Conservation (phyloP, 1,140 invertebrate genomes). For the Zaprionus taronus region DNA sequence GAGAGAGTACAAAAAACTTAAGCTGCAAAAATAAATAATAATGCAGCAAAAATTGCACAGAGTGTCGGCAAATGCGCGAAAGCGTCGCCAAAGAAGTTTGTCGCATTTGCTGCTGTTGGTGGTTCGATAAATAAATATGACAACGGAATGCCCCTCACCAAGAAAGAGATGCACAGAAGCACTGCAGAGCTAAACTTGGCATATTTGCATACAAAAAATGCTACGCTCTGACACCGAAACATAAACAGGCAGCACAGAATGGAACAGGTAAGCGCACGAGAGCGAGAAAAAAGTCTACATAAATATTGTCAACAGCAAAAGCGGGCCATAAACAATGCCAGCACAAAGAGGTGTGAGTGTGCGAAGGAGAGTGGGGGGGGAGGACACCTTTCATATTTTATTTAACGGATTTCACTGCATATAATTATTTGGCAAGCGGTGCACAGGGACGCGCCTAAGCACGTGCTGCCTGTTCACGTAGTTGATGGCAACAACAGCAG, state of each 20-base stretch:
- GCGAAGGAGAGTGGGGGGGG: not conserved
- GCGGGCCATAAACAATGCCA: slow-evolving; percentile 46
- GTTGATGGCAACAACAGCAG: slow-evolving; percentile 3
- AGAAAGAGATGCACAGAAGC: not conserved
- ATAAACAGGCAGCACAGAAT: slow-evolving; percentile 58
- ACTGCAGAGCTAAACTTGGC: slow-evolving; percentile 71
- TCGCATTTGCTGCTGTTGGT: slow-evolving; percentile 50
- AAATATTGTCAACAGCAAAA: slow-evolving; percentile 57
- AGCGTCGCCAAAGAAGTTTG: slow-evolving; percentile 75
- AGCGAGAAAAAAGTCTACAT: slow-evolving; percentile 35
- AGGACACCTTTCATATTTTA: slow-evolving; percentile 47
- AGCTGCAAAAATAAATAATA: slow-evolving; percentile 33
- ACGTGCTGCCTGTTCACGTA: slow-evolving; percentile 23
- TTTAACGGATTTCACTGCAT: slow-evolving; percentile 52
- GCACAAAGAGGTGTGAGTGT: not conserved
- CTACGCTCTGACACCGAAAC: slow-evolving; percentile 71
- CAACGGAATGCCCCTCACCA: slow-evolving; percentile 34
- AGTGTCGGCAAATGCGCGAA: slow-evolving; percentile 37
- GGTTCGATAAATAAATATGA: slow-evolving; percentile 73
- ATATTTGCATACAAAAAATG: slow-evolving; percentile 71
- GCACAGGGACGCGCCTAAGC: slow-evolving; percentile 30
- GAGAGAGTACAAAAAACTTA: slow-evolving; percentile 28
- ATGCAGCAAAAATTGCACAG: slow-evolving; percentile 14
- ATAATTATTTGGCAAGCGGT: slow-evolving; percentile 59
- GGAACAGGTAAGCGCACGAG: slow-evolving; percentile 17